These are phyloP conservation scores for Halyomorpha halys DNA, from an alignment of 1,140 invertebrate species.

Conservation along the genomic window DNA sequence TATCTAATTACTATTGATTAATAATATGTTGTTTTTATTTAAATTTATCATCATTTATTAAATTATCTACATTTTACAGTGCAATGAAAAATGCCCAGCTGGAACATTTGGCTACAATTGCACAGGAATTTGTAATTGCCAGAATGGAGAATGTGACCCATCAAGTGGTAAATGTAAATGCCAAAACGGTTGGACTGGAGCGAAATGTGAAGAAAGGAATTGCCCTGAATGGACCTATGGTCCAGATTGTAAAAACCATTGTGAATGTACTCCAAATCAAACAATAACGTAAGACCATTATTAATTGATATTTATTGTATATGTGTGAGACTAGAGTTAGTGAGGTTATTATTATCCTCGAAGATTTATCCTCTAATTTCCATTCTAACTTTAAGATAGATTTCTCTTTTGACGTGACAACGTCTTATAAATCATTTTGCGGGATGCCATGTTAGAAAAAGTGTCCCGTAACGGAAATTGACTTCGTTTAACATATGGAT, in stretches of 20 bases:
- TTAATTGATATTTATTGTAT: background rate
- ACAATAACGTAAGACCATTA: conserved; percentile 51
- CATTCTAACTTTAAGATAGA: too few relatives aligned
- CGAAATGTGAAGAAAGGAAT: conserved; percentile 51
- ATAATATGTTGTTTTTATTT: conserved; percentile 1
- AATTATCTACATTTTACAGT: conserved; percentile 41
- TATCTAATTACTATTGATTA: conserved; percentile 2
- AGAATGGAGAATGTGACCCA: conserved; percentile 64
- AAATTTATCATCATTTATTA: background rate
- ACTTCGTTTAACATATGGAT: too few relatives aligned
- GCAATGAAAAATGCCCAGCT: conserved; percentile 60
- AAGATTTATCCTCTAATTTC: too few relatives aligned
- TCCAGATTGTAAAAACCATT: conserved; percentile 55
- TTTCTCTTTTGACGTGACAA: too few relatives aligned
- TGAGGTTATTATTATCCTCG: too few relatives aligned
- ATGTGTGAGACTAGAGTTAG: too few relatives aligned
- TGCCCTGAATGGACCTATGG: conserved; percentile 60
- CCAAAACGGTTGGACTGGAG: conserved; percentile 55
- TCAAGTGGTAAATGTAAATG: conserved; percentile 62
- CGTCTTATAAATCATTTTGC: too few relatives aligned
- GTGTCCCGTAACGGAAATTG: too few relatives aligned
- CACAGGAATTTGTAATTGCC: conserved; percentile 56
- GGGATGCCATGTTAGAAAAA: too few relatives aligned
- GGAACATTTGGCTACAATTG: conserved; percentile 72
- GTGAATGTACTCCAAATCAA: conserved; percentile 60